Evolutionary conservation across 2,113 vertebrate genomes (phyloP), one percentile per base, ranked within the genome.

Genomic region (Ursus arctos): DNA sequence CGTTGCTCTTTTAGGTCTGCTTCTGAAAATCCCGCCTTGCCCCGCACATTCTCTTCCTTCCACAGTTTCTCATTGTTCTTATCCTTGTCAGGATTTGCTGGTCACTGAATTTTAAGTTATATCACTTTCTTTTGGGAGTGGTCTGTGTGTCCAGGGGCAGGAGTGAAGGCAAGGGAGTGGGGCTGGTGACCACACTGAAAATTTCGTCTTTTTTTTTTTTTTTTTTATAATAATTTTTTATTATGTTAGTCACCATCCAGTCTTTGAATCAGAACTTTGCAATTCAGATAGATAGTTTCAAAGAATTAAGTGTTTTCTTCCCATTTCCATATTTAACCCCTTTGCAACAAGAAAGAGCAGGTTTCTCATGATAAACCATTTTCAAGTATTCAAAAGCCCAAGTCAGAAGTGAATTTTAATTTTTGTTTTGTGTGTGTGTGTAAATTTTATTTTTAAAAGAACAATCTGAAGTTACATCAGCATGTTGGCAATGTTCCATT

Each of bases 361-460:
- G 53, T 79, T 88, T 83, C 83, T 91, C 74, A 33, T 91, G 69
- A 71, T 53, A 69, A 88, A 65, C 4, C 11, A 51, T 82, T 91
- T 95, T 81, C 81, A 97, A 79, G 28, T 72, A 40, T 84, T 85
- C n/a, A 71, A 65, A 40, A 94, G 19, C 22, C 61, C 7, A 65
- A 83, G 5, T 92, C 51, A 94, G 57, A 91, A 76, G 21, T n/a
- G 8, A 63, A 82, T 57, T 93, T 79, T 77, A 77, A 36, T 69
- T 69, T 69, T 26, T 61, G 24, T n/a, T 7, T 67, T 7, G 43
- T 69, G 14, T 67, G 15, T 26, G 2, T 71, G 8, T 71, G 24
- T 33, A 2, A 49, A 69, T 57, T 93, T 85, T 76, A 67, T 69
- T 84, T 94, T 96, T 61, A 43, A 76, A 80, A 92, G 51, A 87